Percentiles rank a stretch among this genome's conserved stretches.
Conservation (phyloP, 2,888 invertebrate species). For the Idaea aversata region DNA sequence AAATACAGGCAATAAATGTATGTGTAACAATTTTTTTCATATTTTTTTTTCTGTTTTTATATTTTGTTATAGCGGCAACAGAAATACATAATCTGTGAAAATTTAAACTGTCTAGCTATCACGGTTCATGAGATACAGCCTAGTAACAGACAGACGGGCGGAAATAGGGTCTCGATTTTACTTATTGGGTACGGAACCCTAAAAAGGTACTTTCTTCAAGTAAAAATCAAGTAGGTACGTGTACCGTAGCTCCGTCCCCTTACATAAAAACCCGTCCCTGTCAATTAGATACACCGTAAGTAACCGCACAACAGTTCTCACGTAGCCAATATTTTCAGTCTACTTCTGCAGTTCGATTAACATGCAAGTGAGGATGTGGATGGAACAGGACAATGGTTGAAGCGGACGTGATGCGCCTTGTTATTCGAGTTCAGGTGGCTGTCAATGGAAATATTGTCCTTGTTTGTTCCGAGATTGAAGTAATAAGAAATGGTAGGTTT, state of each 20-base stretch:
- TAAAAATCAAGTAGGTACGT: neutral
- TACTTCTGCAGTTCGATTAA: constrained; percentile 35
- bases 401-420: constrained; percentile 37
- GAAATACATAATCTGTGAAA: too few species aligned
- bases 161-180: too few species aligned
- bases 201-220: too few species aligned
- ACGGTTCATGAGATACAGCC: too few species aligned
- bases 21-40: too few species aligned
- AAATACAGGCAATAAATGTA: too few species aligned
- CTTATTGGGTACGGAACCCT: too few species aligned
- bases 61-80: too few species aligned
- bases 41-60: too few species aligned
- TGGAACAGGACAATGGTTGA: constrained; percentile 38
- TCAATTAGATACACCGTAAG: neutral
- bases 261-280: neutral
- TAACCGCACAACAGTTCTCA: constrained; percentile 22
- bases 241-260: neutral
- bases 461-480: neutral
- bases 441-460: neutral
- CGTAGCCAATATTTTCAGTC: constrained; percentile 46
- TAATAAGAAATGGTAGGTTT: neutral
- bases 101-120: too few species aligned
- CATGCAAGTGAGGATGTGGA: constrained; percentile 37
- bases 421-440: neutral
- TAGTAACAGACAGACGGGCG: too few species aligned